Percentiles rank a stretch among this genome's conserved stretches.
phyloP scores from a whole-genome alignment of 2,888 invertebrate species.

The Venusia cambrica region DNA sequence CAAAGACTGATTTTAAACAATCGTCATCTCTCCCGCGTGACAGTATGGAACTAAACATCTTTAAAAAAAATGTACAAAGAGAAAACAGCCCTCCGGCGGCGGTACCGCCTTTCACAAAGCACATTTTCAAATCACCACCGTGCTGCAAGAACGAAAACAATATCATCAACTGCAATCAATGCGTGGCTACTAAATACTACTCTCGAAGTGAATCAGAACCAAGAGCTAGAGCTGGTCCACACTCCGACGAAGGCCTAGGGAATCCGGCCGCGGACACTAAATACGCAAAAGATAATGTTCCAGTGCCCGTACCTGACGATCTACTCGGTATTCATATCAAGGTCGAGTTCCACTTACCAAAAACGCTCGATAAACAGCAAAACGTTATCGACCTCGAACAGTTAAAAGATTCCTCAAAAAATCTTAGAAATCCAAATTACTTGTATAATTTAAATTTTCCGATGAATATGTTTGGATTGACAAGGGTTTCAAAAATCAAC shows the following conservation, averaged over 20 bases:
- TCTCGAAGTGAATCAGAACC: constrained; percentile 20
- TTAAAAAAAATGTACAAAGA: constrained; percentile 35
- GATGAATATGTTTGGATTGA: constrained; percentile 49
- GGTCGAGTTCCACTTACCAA: constrained; percentile 64
- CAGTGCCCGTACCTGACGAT: constrained; percentile 32
- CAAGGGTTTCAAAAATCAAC: constrained; percentile 43
- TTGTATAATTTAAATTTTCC: constrained; percentile 58
- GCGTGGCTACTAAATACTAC: constrained; percentile 31
- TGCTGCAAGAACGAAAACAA: constrained; percentile 51
- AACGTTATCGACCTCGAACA: constrained; percentile 28
- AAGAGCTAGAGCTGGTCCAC: constrained; percentile 26
- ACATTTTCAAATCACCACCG: constrained; percentile 39
- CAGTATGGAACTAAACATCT: constrained; percentile 31
- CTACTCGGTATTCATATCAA: constrained; percentile 61
- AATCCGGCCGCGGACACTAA: constrained; percentile 23
- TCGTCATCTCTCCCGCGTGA: too few species aligned
- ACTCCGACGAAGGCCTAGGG: constrained; percentile 29
- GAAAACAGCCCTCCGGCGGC: constrained; percentile 37
- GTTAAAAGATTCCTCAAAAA: constrained; percentile 44
- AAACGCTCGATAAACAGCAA: constrained; percentile 33
- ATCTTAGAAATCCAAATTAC: constrained; percentile 51
- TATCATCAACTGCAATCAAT: constrained; percentile 62
- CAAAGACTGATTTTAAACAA: constrained; percentile 39
- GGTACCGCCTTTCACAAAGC: constrained; percentile 29
- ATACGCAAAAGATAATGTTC: constrained; percentile 16